Evolutionary conservation across 1,140 invertebrate species (phyloP).

Genomic region (Neotoxoptera formosana): DNA sequence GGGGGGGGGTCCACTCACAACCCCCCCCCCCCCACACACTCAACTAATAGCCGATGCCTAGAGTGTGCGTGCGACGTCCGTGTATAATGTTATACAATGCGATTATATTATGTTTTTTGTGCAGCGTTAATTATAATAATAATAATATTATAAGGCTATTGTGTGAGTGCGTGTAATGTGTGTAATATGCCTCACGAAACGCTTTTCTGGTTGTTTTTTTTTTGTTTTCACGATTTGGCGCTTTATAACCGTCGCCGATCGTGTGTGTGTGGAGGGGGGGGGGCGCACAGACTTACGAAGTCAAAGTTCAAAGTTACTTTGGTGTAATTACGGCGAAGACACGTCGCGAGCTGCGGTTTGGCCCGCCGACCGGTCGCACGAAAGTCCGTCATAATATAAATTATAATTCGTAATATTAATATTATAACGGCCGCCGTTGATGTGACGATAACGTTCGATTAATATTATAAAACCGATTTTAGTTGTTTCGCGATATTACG

Average conservation of each 20-base stretch:
- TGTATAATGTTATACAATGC: background rate
- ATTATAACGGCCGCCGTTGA: background rate
- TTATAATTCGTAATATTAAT: slow-evolving; percentile 10
- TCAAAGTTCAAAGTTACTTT: background rate
- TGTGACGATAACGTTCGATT: background rate
- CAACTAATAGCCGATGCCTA: too few species aligned
- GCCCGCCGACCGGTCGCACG: background rate
- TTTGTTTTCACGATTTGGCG: background rate
- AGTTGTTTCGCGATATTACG: background rate
- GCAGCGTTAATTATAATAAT: background rate
- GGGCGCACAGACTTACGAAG: background rate
- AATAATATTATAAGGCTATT: background rate
- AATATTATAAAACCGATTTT: background rate
- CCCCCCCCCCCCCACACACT: too few species aligned
- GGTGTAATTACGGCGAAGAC: background rate
- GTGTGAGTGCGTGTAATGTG: background rate
- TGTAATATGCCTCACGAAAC: background rate
- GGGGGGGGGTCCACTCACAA: background rate
- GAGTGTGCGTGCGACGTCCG: too few species aligned
- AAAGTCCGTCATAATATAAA: too few species aligned
- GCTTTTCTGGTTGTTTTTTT: background rate
- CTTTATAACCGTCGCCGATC: background rate
- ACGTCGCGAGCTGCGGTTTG: background rate
- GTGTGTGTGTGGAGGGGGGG: too few species aligned
- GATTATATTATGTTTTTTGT: background rate